Evolutionary conservation across 2,888 invertebrate species (phyloP), one percentile per base, ranked within the genome.

Genomic region (Resseliella maxima): DNA sequence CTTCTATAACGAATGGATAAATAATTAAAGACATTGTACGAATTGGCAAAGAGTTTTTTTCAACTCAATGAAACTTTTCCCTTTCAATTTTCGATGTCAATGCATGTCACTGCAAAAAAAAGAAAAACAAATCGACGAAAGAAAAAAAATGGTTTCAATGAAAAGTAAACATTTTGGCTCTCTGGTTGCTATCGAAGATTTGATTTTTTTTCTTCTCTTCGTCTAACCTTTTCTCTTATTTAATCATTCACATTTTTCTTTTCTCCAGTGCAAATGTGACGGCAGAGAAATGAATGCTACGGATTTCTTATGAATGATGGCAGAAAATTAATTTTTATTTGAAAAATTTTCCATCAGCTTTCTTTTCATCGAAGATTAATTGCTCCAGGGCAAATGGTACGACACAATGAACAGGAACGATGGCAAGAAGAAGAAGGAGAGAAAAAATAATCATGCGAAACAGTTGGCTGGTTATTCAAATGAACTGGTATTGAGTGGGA

Each of bases 291-390:
- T 72, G 72, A 72, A 72, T 72, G 12, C 18, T 31, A 31, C 31
- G 31, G 72, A 72, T 72, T 72, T 72, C 72, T 31, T 31, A 31
- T 72, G 35, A 31, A 72, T 31, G n/a, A 72, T 27, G 31, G 72
- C 72, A 31, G 31, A 31, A 72, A 72, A 72, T 72, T 72, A 72
- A 72, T 72, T 72, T 72, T 72, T 72, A 72, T 72, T 72, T 31
- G 27, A 72, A 72, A 72, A 10, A 31, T n/a, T 31, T 72, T 72
- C 72, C 72, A 72, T 72, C 72, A 72, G 72, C 18, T 31, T 72
- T 72, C 72, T 27, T 72, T 35, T 31, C 15, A 35, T n/a, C 72
- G 31, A 72, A 72, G 72, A 72, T 72, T 72, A 72, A 31, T 72
- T 72, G 72, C 72, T 72, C 3, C 72, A 18, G 72, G 72, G 72